Conservation (phyloP, 2,888 invertebrate species). For the Acleris holmiana region DNA sequence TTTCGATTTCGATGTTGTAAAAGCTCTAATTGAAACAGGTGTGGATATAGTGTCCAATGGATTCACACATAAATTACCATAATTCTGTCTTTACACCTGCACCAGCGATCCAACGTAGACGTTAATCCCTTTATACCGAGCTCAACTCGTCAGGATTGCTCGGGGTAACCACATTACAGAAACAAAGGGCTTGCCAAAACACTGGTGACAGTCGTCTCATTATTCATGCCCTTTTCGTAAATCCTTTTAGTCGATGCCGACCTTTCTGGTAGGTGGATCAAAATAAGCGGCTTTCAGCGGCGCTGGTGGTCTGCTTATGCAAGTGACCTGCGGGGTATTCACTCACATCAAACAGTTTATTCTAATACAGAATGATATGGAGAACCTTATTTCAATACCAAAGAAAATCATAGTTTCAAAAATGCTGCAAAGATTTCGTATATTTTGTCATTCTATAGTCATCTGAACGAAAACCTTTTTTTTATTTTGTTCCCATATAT, state of each 20-base stretch:
- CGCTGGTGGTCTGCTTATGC: constrained; percentile 15
- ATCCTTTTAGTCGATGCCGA: constrained; percentile 55
- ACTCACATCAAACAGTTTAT: constrained; percentile 16
- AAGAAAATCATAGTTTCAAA: too few relatives aligned
- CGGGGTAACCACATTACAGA: constrained; percentile 18
- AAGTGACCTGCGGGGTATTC: constrained; percentile 27
- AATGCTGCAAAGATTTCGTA: too few relatives aligned
- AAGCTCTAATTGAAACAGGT: neutral
- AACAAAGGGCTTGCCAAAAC: constrained; percentile 46
- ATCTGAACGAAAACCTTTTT: too few relatives aligned
- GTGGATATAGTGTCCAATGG: neutral
- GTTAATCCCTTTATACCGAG: constrained; percentile 19
- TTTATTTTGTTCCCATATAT: too few relatives aligned
- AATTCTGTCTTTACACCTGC: constrained; percentile 5
- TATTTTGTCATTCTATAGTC: too few relatives aligned
- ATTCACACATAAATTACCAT: constrained; percentile 22
- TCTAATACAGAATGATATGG: too few relatives aligned
- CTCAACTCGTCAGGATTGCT: constrained; percentile 23
- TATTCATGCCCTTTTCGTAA: constrained; percentile 59
- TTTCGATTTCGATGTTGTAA: too few relatives aligned
- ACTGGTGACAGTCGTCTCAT: constrained; percentile 49
- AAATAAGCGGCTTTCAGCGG: constrained; percentile 51
- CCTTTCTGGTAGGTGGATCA: constrained; percentile 51
- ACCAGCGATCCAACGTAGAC: constrained; percentile 5
- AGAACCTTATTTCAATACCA: too few relatives aligned